A percentile compares a stretch with the other conserved stretches of the same genome.
These are phyloP conservation scores for Carabus problematicus DNA, from an alignment of 2,888 invertebrate species.

Conservation along the genomic window DNA sequence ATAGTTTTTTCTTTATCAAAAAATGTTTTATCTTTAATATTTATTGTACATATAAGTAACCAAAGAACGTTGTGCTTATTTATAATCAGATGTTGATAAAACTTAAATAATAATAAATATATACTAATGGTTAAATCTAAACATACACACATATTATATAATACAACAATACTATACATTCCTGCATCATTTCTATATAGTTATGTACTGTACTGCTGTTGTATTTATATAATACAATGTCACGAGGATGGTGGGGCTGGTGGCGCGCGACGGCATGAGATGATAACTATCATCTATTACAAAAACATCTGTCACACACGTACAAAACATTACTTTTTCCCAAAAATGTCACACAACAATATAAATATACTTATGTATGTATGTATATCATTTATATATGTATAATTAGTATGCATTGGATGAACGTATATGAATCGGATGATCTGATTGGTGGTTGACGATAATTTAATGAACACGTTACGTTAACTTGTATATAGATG, in stretches of 20 bases:
- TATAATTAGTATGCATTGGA: too few species aligned
- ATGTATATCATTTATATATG: too few species aligned
- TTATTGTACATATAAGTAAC: constrained; percentile 38
- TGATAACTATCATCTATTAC: constrained; percentile 24
- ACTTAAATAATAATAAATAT: constrained; percentile 41
- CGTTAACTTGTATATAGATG: too few species aligned
- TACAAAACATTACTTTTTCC: constrained; percentile 21
- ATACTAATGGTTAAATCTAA: constrained; percentile 37
- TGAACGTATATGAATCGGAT: too few species aligned
- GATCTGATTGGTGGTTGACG: too few species aligned
- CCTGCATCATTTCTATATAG: background rate
- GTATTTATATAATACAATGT: too few species aligned
- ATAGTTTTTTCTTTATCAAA: constrained; percentile 34
- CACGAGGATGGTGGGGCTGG: too few species aligned
- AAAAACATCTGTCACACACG: constrained; percentile 30
- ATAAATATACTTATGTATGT: too few species aligned
- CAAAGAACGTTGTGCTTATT: constrained; percentile 17
- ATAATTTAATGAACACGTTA: too few species aligned
- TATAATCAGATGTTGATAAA: constrained; percentile 34
- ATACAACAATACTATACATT: constrained; percentile 1
- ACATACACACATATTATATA: constrained; percentile 13
- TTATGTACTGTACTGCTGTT: too few species aligned
- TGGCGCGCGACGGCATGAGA: background rate
- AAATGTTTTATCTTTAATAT: constrained; percentile 30
- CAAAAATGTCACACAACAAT: too few species aligned